Base-by-base conservation (phyloP, 2,888 invertebrate species). In the Cyaniris semiargus region DNA sequence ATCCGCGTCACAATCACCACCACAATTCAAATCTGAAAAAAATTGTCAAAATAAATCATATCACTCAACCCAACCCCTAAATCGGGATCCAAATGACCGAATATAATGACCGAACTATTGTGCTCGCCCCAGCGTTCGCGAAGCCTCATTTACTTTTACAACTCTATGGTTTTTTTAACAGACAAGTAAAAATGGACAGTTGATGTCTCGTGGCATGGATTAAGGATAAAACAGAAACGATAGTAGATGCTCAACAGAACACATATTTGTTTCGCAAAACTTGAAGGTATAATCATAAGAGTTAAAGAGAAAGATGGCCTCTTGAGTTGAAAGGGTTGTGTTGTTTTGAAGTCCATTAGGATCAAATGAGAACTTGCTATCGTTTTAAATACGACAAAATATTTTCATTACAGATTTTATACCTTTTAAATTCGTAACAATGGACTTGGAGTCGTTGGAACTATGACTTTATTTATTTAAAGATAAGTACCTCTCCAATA, bases 81-180 rank as follows among this genome's bases (percentile, higher is more conserved):
- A 87, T 85, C 86, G 86, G 21, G 18, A 84, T 85, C 86, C 89
- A 93, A 94, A 93, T 93, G 93, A 90, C 93, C 93, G 92, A 89
- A 87, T 87, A 89, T 93, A 93, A 93, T 93, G 92, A 91, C 87
- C 88, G 87, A 88, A 92, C 92, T 92, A 94, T 94, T 93, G 93
- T 93, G 88, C 88, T 90, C 90, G 87, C 90, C 90, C 90, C 89
- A 87, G 80, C 88, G 89, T 88, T 88, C 84, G 91, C 86, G 88
- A 82, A 84, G 83, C 81, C 83, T 84, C 84, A 76, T 48, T 44
- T 38, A 76, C 23, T 44, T 76, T 76, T 76, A 60, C 21, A 66
- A 66, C 66, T 58, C 81, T 79, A 80, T 80, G 80, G 80, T 78
- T 80, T 80, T 72, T 81, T 81, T 79, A 78, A 80, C 78, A 78